These are phyloP conservation scores for Drosophila anomalata DNA, from an alignment of 2,888 invertebrate genomes.

Conservation along the genomic window DNA sequence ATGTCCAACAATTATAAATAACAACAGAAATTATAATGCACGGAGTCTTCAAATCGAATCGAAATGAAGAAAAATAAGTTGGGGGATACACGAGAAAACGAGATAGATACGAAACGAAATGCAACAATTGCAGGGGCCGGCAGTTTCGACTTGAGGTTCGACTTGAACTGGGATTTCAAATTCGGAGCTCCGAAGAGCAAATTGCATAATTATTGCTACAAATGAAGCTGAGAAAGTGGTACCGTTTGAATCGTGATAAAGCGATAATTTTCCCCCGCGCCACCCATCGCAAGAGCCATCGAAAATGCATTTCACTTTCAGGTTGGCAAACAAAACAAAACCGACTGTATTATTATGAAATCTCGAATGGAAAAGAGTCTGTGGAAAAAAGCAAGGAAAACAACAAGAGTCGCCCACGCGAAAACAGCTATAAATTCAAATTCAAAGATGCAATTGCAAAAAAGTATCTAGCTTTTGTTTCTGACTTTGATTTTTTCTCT, in stretches of 20 bases:
- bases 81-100: not conserved
- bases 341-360: constrained; percentile 72
- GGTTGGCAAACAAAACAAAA: constrained; percentile 68
- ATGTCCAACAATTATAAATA: constrained; percentile 64
- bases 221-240: constrained; percentile 79
- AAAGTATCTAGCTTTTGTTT: not conserved
- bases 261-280: constrained; percentile 65
- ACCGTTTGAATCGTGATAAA: constrained; percentile 79
- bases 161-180: constrained; percentile 25
- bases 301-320: constrained; percentile 73
- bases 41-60: constrained; percentile 41
- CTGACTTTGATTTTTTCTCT: constrained; percentile 6
- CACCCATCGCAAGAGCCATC: constrained; percentile 2
- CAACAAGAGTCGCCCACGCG: constrained; percentile 65
- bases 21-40: constrained; percentile 69
- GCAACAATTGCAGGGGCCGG: constrained; percentile 47
- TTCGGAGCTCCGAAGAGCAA: constrained; percentile 56
- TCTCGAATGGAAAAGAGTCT: constrained; percentile 28
- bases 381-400: constrained; percentile 8
- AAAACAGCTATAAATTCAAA: constrained; percentile 43
- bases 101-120: constrained; percentile 46
- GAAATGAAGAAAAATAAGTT: constrained; percentile 8
- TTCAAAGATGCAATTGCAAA: constrained; percentile 36
- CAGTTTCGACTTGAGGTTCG: constrained; percentile 16
- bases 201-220: constrained; percentile 78